A percentile compares a stretch with the other conserved stretches of the same genome.
phyloP scores from a whole-genome alignment of 2,888 invertebrate genomes.

The Clusia tigrina region DNA sequence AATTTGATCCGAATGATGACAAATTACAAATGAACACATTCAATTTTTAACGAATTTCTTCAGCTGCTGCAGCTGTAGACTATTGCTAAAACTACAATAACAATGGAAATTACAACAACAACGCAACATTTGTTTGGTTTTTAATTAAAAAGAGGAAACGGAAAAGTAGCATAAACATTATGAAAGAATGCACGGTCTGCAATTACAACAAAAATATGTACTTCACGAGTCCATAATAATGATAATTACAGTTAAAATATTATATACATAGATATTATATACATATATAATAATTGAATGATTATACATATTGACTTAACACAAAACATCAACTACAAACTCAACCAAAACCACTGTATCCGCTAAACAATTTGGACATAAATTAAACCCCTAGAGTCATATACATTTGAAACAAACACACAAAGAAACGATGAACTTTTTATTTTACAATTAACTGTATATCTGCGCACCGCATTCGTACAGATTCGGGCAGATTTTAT shows the following conservation, averaged over 20 bases:
- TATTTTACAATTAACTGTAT: no score
- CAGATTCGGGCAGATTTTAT: no score
- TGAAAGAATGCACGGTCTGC: not conserved
- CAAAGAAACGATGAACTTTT: no score
- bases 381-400: no score
- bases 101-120: conserved; percentile 16
- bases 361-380: no score
- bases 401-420: no score
- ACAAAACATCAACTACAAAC: no score
- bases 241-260: conserved; percentile 34
- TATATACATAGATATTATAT: conserved; percentile 34
- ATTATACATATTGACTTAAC: no score
- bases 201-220: not conserved
- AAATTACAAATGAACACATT: conserved; percentile 61
- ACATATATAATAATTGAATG: no score
- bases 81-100: conserved; percentile 5
- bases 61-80: conserved; percentile 30
- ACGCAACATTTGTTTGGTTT: conserved; percentile 6
- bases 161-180: conserved; percentile 2
- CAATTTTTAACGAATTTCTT: conserved; percentile 56
- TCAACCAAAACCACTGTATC: no score
- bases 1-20: conserved; percentile 81
- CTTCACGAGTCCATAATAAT: conserved; percentile 34
- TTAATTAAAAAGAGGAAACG: conserved; percentile 4
- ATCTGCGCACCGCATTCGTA: no score